A percentile compares a stretch with the other conserved stretches of the same genome.
Evolutionary conservation across 2,797 vertebrate genomes (phyloP).

Genomic region (Corythornis leucogaster): DNA sequence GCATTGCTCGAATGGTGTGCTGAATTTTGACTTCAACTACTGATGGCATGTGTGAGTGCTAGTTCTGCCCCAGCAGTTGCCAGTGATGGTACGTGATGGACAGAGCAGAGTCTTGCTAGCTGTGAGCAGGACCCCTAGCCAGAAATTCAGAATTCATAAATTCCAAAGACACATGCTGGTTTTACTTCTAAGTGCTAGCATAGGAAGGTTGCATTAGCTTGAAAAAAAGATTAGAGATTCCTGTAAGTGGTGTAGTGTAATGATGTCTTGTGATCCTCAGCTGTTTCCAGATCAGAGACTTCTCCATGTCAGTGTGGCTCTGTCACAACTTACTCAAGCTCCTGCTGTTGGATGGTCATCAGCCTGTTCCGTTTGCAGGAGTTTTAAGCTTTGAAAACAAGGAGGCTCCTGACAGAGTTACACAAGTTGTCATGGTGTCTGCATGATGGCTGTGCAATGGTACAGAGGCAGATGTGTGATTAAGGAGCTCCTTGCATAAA

Average conservation of each 20-base stretch:
- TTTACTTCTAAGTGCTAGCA: conserved; percentile 1
- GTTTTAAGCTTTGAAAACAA: background rate
- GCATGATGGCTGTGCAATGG: background rate
- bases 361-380: background rate
- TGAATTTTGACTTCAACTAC: background rate
- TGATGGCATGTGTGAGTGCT: background rate
- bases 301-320: background rate
- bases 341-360: background rate
- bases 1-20: background rate
- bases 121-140: background rate
- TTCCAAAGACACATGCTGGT: background rate
- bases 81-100: background rate
- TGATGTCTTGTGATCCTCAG: conserved; percentile 54
- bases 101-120: background rate
- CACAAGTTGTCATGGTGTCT: background rate
- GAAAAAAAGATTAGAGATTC: conserved; percentile 49
- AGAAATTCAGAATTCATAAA: background rate
- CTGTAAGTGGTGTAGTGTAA: background rate
- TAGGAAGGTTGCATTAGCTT: conserved; percentile 14
- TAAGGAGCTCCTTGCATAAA: background rate
- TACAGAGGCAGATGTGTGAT: background rate
- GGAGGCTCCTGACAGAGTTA: background rate
- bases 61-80: background rate
- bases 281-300: conserved; percentile 50
- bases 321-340: background rate